These are phyloP conservation scores for Sphecodes monilicornis DNA, from an alignment of 2,888 invertebrate genomes.

Conservation along the genomic window DNA sequence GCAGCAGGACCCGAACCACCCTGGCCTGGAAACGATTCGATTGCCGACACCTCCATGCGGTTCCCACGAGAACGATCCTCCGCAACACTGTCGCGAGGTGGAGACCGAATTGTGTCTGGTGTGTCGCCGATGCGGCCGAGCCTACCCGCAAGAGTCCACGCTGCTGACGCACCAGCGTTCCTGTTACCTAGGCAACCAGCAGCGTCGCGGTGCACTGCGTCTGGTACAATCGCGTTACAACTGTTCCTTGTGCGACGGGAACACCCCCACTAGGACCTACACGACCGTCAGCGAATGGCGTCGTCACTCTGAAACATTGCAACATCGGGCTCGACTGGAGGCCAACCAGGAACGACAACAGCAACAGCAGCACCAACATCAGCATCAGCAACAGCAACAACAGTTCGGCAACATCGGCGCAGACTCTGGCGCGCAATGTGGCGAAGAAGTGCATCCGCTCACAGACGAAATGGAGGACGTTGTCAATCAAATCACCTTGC, in stretches of 20 bases:
- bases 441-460: conserved; percentile 84
- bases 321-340: conserved; percentile 84
- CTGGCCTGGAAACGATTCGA: conserved; percentile 90
- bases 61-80: conserved; percentile 67
- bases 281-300: conserved; percentile 87
- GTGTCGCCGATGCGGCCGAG: conserved; percentile 94
- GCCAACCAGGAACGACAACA: conserved; percentile 68
- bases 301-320: conserved; percentile 88
- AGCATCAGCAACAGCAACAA: conserved; percentile 51
- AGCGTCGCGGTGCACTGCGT: conserved; percentile 89
- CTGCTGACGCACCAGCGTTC: conserved; percentile 90
- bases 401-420: conserved; percentile 46
- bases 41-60: conserved; percentile 86
- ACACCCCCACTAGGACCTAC: conserved; percentile 84
- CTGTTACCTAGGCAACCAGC: conserved; percentile 89
- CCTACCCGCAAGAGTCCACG: conserved; percentile 91
- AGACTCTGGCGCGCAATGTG: conserved; percentile 77
- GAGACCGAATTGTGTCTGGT: conserved; percentile 91
- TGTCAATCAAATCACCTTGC: conserved; percentile 92
- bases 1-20: conserved; percentile 89
- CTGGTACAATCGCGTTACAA: conserved; percentile 91
- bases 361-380: conserved; percentile 62
- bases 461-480: conserved; percentile 94
- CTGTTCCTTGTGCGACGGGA: conserved; percentile 88
- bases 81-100: conserved; percentile 87